These are phyloP conservation scores for Apodemia hepburni DNA, from an alignment of 2,888 invertebrate genomes.

Conservation along the genomic window DNA sequence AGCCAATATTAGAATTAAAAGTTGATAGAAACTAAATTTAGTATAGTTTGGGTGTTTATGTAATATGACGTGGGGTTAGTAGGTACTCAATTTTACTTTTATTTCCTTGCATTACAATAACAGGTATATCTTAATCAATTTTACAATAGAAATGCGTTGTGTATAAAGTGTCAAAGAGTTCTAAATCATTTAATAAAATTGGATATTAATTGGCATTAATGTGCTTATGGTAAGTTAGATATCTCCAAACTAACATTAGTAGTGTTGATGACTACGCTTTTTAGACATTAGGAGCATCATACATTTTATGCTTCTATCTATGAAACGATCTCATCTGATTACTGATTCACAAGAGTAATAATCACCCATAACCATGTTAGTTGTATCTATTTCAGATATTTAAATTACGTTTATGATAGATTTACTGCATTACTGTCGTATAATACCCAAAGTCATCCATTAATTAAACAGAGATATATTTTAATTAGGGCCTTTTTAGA, in stretches of 20 bases:
- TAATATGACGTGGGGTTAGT: neutral
- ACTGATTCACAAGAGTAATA: slow-evolving; percentile 45
- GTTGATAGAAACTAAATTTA: neutral
- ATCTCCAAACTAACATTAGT: slow-evolving; percentile 55
- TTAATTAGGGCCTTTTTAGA: slow-evolving; percentile 23
- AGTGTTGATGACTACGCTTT: slow-evolving; percentile 66
- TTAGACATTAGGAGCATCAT: slow-evolving; percentile 71
- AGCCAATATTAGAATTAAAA: no score
- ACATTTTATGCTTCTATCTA: slow-evolving; percentile 55
- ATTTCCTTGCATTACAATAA: slow-evolving; percentile 24
- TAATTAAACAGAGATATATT: slow-evolving; percentile 16
- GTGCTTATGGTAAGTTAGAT: slow-evolving; percentile 72
- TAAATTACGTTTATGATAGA: slow-evolving; percentile 30
- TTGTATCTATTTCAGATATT: slow-evolving; percentile 26
- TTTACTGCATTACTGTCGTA: slow-evolving; percentile 27
- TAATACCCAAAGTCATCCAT: slow-evolving; percentile 12
- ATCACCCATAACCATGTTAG: slow-evolving; percentile 49
- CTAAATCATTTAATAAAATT: slow-evolving; percentile 46
- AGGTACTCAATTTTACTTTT: neutral
- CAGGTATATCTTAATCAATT: slow-evolving; percentile 41
- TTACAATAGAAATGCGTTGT: slow-evolving; percentile 54
- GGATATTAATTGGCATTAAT: slow-evolving; percentile 65
- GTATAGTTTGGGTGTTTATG: slow-evolving; percentile 5
- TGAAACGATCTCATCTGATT: slow-evolving; percentile 54
- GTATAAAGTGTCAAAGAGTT: slow-evolving; percentile 50